phyloP scores from a whole-genome alignment of 2,888 invertebrate species.

The Brenthis ino region DNA sequence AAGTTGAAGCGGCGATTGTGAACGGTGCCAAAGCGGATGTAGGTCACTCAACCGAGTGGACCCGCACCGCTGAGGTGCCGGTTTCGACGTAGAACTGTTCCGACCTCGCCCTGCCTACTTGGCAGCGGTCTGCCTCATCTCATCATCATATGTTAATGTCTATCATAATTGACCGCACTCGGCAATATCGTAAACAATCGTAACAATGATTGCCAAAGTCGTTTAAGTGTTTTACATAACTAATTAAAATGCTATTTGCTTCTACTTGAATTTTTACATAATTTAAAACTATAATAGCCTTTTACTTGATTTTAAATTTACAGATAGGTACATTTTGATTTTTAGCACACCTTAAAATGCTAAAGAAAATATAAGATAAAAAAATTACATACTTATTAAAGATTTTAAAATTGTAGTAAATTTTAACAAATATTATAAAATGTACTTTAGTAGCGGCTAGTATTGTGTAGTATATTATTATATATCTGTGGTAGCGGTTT shows the following conservation, averaged over 20 bases:
- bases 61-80: conserved; percentile 68
- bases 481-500: no score
- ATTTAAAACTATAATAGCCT: no score
- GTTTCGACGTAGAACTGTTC: conserved; percentile 54
- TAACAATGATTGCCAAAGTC: conserved; percentile 30
- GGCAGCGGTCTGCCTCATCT: conserved; percentile 51
- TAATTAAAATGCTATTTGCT: conserved; percentile 16
- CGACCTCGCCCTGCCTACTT: conserved; percentile 58
- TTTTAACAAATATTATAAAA: no score
- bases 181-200: conserved; percentile 32
- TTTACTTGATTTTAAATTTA: no score
- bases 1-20: conserved; percentile 82
- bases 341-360: no score
- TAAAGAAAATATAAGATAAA: no score
- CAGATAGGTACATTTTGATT: no score
- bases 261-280: conserved; percentile 5
- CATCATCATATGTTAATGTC: conserved; percentile 40
- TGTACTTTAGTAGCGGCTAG: no score
- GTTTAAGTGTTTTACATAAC: conserved; percentile 19
- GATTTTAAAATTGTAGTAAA: no score
- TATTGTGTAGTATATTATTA: no score
- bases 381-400: no score
- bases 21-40: conserved; percentile 81
- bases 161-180: conserved; percentile 33
- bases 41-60: conserved; percentile 78